Evolutionary conservation across 2,888 invertebrate species (phyloP), one percentile per base, ranked within the genome.

Genomic region (Torymus aiolomorphi): DNA sequence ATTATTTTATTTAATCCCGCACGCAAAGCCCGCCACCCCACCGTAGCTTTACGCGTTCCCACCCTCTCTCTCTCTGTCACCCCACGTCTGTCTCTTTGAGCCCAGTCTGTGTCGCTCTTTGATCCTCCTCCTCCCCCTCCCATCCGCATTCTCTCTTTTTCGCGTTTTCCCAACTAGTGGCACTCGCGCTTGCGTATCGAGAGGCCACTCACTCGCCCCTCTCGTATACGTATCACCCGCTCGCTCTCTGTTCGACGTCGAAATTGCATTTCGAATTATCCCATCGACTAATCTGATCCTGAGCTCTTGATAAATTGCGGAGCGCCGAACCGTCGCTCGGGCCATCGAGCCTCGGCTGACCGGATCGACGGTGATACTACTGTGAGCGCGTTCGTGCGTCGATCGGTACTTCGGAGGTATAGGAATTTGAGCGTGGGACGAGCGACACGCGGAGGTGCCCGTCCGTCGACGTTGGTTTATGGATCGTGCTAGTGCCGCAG

Each of bases 251-350:
- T 14, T 65, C 65, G 57, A 62, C 78, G 71, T 79, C 72, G 80
- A 73, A 83, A 84, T 83, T 82, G 82, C 82, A 81, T 83, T 84
- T 82, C 80, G 78, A 84, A 83, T 83, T 81, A 82, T 83, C 82
- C 82, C 75, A 82, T 80, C 80, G 80, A 75, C 78, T 83, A 78
- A 82, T 82, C 82, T 72, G 78, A 83, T 82, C 78, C 78, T 80
- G 78, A 80, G 83, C 82, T 84, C 80, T 81, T 83, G 84, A 78
- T 80, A 72, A 78, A 78, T 78, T 78, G 62, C 76, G 65, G 42
- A 18, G 20, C 59, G 51, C 31, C 66, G 52, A 49, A 11, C 18
- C 67, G 54, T 65, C 51, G n/a, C 42, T 67, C 56, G 69, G 54
- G 14, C 16, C 52, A n/a, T 62, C 42, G 31, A 31, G 14, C 42